These are phyloP conservation scores for Neopipo cinnamomea DNA, from an alignment of 2,113 vertebrate species.

Conservation along the genomic window DNA sequence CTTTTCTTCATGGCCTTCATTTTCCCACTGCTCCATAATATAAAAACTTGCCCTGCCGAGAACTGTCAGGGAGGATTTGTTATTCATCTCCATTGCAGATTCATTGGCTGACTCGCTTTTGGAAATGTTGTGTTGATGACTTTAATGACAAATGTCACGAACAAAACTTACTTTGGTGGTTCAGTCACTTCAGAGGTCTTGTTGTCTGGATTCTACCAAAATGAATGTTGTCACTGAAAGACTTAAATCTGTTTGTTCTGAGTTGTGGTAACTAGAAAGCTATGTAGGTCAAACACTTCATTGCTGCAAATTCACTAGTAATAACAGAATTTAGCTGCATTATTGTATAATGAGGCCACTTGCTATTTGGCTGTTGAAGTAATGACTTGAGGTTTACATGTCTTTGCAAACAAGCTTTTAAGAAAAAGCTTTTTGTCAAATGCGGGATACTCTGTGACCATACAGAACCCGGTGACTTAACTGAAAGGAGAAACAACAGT, in stretches of 20 bases:
- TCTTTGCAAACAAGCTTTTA: neutral
- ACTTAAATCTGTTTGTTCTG: neutral
- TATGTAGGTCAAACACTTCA: conserved; percentile 38
- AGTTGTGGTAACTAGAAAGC: neutral
- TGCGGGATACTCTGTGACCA: neutral
- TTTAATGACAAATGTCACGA: neutral
- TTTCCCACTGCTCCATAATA: neutral
- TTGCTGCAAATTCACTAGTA: neutral
- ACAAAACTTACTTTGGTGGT: neutral
- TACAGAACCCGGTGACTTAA: neutral
- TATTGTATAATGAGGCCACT: neutral
- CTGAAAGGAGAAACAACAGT: neutral
- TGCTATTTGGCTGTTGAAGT: neutral
- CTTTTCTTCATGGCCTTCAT: neutral
- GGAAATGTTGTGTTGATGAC: neutral
- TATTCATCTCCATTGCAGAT: neutral
- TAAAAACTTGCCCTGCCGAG: neutral
- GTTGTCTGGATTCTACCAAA: neutral
- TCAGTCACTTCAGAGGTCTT: neutral
- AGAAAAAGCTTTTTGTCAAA: neutral
- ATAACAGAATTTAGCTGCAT: neutral
- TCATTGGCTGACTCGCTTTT: neutral
- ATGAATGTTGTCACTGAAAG: neutral
- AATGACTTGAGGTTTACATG: neutral
- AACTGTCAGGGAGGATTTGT: conserved; percentile 4